Percentiles rank a stretch among this genome's conserved stretches.
These are phyloP conservation scores for Glaucopsyche alexis DNA, from an alignment of 2,888 invertebrate genomes.

Conservation along the genomic window DNA sequence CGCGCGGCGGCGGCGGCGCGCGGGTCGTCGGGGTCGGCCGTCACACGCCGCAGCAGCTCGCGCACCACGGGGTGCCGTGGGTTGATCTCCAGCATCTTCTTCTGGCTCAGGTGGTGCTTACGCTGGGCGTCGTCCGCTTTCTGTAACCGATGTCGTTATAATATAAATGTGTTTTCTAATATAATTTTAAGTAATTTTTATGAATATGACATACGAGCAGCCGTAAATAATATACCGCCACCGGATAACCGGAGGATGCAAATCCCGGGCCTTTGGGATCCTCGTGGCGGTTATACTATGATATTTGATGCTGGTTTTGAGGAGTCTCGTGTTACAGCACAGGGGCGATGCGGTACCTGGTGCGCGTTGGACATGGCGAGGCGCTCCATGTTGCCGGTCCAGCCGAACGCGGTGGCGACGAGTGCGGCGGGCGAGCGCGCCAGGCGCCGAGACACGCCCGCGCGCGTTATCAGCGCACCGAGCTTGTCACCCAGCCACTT, in stretches of 20 bases:
- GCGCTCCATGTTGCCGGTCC: conserved; percentile 99
- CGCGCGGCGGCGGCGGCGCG: conserved; percentile 90
- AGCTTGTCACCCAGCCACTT: conserved; percentile 94
- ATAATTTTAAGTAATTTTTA: no score
- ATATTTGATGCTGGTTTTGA: no score
- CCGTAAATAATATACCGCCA: no score
- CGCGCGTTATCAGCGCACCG: conserved; percentile 88
- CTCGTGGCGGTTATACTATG: no score
- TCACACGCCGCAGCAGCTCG: conserved; percentile 91
- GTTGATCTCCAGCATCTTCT: conserved; percentile 98
- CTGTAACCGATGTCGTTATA: conserved; percentile 34
- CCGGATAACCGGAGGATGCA: no score
- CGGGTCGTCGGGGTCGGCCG: conserved; percentile 87
- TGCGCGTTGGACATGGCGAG: conserved; percentile 97
- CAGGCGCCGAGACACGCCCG: conserved; percentile 91
- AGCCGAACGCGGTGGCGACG: conserved; percentile 97
- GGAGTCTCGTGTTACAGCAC: no score
- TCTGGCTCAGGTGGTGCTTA: conserved; percentile 93
- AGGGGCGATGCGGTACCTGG: conserved; percentile 65
- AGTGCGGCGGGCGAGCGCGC: conserved; percentile 96
- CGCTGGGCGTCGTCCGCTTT: conserved; percentile 95
- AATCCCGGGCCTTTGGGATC: no score
- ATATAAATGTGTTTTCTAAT: no score
- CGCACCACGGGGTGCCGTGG: conserved; percentile 96
- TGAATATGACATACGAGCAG: no score